Percentiles rank a stretch among this genome's conserved stretches.
Evolutionary conservation across 2,797 vertebrate species (phyloP).

Genomic region (Sebastes aleutianus): DNA sequence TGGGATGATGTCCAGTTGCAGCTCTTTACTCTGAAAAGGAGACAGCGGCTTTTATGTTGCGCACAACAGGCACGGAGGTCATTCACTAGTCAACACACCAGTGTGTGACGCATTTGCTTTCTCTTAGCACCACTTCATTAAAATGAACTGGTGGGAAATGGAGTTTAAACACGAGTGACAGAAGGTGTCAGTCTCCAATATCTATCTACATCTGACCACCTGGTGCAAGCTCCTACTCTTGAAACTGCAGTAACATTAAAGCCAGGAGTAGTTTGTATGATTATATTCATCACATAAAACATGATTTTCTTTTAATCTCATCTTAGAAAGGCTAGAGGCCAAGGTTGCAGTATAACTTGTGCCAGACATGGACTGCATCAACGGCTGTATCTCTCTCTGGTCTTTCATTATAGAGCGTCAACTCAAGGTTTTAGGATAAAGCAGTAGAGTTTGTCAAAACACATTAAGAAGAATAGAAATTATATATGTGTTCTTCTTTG

Average conservation of each 20-base stretch:
- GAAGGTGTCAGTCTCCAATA: neutral
- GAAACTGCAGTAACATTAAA: neutral
- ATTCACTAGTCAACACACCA: slow-evolving; percentile 13
- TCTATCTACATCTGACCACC: neutral
- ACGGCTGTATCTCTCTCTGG: neutral
- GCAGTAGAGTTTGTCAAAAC: neutral
- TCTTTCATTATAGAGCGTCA: neutral
- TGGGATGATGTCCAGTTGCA: slow-evolving; percentile 97
- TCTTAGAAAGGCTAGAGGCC: neutral
- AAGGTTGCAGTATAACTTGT: neutral
- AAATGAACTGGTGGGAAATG: neutral
- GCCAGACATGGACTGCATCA: neutral
- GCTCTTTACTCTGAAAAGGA: slow-evolving; percentile 91
- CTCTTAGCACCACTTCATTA: slow-evolving; percentile 27
- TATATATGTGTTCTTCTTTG: neutral
- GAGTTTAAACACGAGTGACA: neutral
- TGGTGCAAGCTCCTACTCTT: neutral
- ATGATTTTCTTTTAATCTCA: neutral
- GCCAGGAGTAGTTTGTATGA: neutral
- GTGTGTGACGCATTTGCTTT: neutral
- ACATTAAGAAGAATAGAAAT: neutral
- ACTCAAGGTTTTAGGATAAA: neutral
- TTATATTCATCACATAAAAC: neutral
- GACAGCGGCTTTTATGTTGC: slow-evolving; percentile 17
- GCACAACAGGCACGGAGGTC: neutral